Evolutionary conservation across 2,888 invertebrate genomes (phyloP), one percentile per base, ranked within the genome.

Genomic region (Coecobrya sp.): DNA sequence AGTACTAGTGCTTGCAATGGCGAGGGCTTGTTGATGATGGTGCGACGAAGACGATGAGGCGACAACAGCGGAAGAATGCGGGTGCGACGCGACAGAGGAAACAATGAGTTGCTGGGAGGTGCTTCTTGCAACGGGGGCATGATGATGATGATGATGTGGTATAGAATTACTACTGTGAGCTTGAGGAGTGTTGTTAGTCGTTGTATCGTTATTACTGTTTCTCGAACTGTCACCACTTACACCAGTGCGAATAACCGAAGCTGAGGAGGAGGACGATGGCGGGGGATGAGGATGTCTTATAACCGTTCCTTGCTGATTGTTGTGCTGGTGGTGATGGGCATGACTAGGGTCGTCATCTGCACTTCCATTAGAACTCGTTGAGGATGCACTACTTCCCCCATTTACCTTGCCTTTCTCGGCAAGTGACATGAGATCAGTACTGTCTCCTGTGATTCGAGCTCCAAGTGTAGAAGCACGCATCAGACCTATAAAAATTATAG

Each of bases 361-460:
- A 94, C 96, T 96, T 11, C 96, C 96, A 70, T 96, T 96, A n/a
- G 96, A 96, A 93, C 96, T 96, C 93, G 96, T 96, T 90, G 96
- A 96, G 2, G 96, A 96, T 81, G 95, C 95, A 94, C 96, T 96
- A 94, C 96, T 96, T 89, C 96, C 96, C 81, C 96, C 95, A 25
- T 96, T 96, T 36, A 96, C 96, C 88, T 96, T 95, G n/a, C 96
- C 96, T 93, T 96, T 96, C 95, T 96, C 96, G 49, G 96, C 96
- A 94, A 96, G 95, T 0, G 96, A 96, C 92, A 96, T 96, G 59
- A 96, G 95, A 94, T 96, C 96, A 90, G 95, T 93, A 25, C 95
- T 93, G 42, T 93, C 93, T 25, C 85, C 89, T n/a, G 91, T 68
- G 2, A 81, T 70, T 22, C 89, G 55, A 3, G 87, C 91, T 84